Base-by-base conservation (phyloP, 2,797 vertebrate species). In the Poeciliopsis gracilis region DNA sequence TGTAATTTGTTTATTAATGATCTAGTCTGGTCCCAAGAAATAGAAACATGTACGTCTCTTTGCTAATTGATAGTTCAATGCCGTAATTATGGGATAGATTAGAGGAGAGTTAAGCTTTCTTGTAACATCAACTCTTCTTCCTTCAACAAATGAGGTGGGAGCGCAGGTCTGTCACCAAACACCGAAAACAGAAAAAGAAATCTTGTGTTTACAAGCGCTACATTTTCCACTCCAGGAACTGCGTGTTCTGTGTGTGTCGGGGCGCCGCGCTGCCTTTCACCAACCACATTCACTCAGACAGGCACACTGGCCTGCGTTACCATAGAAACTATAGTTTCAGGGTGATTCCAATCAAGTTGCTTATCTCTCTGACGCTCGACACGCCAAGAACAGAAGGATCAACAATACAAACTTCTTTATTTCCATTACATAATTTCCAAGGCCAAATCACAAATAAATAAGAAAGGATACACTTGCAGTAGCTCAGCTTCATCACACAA, bases 391-490 rank as follows among this genome's bases (percentile, higher is more conserved):
- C 33, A 59, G 20, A 55, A 72, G 75, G n/a, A 69, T 82, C 87
- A 90, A 92, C 87, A 92, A 85, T 91, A 94, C 93, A 94, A 91
- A 91, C 86, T 88, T 79, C 66, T 88, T 91, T 88, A 94, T 94
- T 94, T 92, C 47, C 89, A 90, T 91, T 87, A 94, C 91, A 91
- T 87, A 75, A 83, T 80, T 85, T 90, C 84, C 91, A 94, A 94
- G 93, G 92, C 96, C 95, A 96, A 92, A 94, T 96, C 95, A 95
- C 95, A 97, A 97, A 97, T 97, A 97, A 97, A 97, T 96, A 97
- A 95, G 85, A 88, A 94, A 91, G 89, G 94, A 91, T 94, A 92
- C 92, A 92, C 89, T 93, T 93, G 92, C 88, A 94, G 92, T 87
- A 87, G 89, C 78, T 93, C 87, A 79, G 79, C 84, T 95, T 78